These are phyloP conservation scores for Nowickia ferox DNA, from an alignment of 2,888 invertebrate species.

Conservation along the genomic window DNA sequence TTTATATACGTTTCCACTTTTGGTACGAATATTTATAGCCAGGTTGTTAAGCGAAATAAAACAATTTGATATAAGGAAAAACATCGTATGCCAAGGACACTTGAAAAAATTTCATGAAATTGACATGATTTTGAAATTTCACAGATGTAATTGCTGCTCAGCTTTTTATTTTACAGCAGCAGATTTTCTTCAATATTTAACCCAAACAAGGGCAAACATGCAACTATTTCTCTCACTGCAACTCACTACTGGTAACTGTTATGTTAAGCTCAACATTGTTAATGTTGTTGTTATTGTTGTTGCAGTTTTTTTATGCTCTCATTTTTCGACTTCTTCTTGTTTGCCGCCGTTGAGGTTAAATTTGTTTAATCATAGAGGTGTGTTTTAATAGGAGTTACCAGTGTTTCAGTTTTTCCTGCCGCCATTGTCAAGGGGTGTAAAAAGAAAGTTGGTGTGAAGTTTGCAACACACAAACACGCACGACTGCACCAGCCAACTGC, in stretches of 20 bases:
- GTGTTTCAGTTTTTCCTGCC: constrained; percentile 24
- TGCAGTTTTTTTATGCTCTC: constrained; percentile 6
- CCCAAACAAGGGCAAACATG: neutral
- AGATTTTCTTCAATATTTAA: neutral
- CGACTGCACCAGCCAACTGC: too few relatives aligned
- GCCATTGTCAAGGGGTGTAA: constrained; percentile 46
- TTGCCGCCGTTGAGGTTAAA: constrained; percentile 60
- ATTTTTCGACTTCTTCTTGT: constrained; percentile 32
- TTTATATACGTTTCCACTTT: constrained; percentile 44
- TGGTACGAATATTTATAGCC: constrained; percentile 50
- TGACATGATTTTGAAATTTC: too few relatives aligned
- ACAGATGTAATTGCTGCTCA: too few relatives aligned
- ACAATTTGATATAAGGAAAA: constrained; percentile 2
- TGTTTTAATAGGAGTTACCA: constrained; percentile 65
- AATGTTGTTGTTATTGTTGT: constrained; percentile 59
- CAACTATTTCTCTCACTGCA: constrained; percentile 34
- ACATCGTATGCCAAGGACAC: constrained; percentile 5
- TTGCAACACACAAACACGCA: neutral
- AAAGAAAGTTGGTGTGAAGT: constrained; percentile 44
- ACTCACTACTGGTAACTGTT: constrained; percentile 6
- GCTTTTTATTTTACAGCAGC: neutral
- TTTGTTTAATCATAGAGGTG: constrained; percentile 69
- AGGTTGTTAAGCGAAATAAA: constrained; percentile 41
- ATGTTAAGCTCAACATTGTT: constrained; percentile 55
- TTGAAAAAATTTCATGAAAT: neutral